These are phyloP conservation scores for Amiota mariae DNA, from an alignment of 2,888 invertebrate genomes.

Conservation along the genomic window DNA sequence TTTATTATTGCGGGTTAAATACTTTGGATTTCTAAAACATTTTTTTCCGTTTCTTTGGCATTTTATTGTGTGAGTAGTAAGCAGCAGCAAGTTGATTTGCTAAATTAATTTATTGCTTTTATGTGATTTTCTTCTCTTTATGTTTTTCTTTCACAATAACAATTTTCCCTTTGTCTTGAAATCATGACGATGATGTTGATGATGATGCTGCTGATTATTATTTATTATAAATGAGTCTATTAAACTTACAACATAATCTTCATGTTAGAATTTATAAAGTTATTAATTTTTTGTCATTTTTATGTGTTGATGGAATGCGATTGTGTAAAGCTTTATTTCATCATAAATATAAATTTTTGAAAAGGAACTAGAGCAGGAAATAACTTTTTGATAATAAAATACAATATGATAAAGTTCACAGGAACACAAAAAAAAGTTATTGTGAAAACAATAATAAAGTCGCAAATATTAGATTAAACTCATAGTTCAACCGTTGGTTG, in stretches of 20 bases:
- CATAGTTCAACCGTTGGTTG: no score
- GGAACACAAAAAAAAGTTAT: no score
- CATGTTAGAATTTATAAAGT: not conserved
- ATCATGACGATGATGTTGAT: not conserved
- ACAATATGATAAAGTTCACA: no score
- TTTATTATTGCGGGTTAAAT: slow-evolving; percentile 65
- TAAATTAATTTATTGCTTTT: slow-evolving; percentile 24
- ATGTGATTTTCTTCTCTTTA: not conserved
- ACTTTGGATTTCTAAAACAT: slow-evolving; percentile 52
- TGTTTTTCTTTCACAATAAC: not conserved
- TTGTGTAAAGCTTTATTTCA: no score
- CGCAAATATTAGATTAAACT: no score
- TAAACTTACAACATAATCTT: slow-evolving; percentile 14
- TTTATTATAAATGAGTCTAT: slow-evolving; percentile 15
- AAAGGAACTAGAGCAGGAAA: no score
- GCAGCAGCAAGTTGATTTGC: slow-evolving; percentile 16
- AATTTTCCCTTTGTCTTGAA: no score
- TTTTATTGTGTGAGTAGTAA: not conserved
- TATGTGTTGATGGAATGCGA: no score
- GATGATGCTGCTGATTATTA: slow-evolving; percentile 7
- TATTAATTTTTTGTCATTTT: not conserved
- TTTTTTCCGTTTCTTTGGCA: not conserved
- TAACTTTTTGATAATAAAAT: no score
- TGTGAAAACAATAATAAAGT: no score
- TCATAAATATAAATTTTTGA: no score